Conservation (phyloP, 2,797 vertebrate species). For the Nyctibius grandis region DNA sequence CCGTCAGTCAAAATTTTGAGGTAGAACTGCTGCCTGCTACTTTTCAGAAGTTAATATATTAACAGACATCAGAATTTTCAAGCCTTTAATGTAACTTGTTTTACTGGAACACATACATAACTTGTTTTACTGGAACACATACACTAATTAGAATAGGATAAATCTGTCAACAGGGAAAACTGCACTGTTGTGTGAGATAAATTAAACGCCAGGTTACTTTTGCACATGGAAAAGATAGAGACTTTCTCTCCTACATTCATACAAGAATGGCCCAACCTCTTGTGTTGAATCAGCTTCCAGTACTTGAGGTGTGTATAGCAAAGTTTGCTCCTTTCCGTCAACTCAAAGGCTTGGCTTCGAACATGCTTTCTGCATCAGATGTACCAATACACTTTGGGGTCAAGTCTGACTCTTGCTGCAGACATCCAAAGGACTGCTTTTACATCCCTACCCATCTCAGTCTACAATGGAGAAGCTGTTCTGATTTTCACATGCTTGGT, state of each 20-base stretch:
- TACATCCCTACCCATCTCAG: fast-evolving
- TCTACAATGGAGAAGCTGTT: background rate
- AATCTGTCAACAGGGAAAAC: background rate
- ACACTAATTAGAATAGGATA: background rate
- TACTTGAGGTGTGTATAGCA: background rate
- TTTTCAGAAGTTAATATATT: background rate
- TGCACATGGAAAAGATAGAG: background rate
- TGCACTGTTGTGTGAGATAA: background rate
- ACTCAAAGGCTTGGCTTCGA: background rate
- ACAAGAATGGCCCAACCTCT: background rate
- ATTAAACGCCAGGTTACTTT: background rate
- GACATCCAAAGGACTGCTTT: background rate
- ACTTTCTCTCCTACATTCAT: background rate
- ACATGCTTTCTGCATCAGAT: background rate
- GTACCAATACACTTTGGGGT: background rate
- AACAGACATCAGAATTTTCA: background rate
- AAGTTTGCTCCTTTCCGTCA: background rate
- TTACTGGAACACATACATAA: background rate
- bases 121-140: background rate
- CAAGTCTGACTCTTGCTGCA: background rate
- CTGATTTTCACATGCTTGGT: background rate
- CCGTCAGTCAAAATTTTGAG: background rate
- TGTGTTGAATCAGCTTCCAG: background rate
- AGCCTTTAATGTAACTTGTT: background rate
- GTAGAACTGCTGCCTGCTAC: background rate